phyloP scores from a whole-genome alignment of 2,797 vertebrate species.

The Hydrocynus forskahlii region DNA sequence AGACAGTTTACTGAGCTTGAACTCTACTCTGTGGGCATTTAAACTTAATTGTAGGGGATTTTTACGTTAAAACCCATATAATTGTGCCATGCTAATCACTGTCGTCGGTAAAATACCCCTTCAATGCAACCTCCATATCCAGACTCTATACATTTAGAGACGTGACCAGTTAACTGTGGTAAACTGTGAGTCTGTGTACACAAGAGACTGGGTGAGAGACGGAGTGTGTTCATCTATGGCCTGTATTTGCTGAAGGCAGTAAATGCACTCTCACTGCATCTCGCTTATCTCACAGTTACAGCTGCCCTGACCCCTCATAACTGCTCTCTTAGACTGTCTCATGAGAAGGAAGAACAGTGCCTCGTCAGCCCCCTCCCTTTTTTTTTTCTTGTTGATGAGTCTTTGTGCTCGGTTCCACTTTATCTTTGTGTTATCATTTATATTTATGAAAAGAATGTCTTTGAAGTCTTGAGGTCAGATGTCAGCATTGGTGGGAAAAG shows the following conservation, averaged over 20 bases:
- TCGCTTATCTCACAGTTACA: constrained; percentile 21
- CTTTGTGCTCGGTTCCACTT: neutral
- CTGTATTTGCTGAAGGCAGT: constrained; percentile 30
- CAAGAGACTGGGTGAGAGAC: neutral
- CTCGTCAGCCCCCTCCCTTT: constrained; percentile 8
- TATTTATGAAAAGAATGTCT: neutral
- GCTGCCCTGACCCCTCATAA: neutral
- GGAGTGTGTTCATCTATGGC: neutral
- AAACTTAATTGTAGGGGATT: no score
- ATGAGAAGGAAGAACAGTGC: neutral
- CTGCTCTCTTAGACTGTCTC: constrained; percentile 15
- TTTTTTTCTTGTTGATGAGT: neutral
- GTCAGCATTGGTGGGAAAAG: neutral
- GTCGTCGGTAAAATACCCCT: no score
- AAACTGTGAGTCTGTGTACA: neutral
- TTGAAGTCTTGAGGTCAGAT: neutral
- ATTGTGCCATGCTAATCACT: no score
- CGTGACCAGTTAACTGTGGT: neutral
- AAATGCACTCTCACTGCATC: constrained; percentile 21
- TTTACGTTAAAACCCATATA: no score
- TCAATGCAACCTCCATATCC: neutral
- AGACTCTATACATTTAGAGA: neutral
- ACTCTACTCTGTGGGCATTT: no score
- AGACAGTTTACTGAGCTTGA: no score
- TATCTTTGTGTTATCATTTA: neutral